A percentile compares a stretch with the other conserved stretches of the same genome.
These are phyloP conservation scores for Chloromyia formosa DNA, from an alignment of 2,888 invertebrate species.

Conservation along the genomic window DNA sequence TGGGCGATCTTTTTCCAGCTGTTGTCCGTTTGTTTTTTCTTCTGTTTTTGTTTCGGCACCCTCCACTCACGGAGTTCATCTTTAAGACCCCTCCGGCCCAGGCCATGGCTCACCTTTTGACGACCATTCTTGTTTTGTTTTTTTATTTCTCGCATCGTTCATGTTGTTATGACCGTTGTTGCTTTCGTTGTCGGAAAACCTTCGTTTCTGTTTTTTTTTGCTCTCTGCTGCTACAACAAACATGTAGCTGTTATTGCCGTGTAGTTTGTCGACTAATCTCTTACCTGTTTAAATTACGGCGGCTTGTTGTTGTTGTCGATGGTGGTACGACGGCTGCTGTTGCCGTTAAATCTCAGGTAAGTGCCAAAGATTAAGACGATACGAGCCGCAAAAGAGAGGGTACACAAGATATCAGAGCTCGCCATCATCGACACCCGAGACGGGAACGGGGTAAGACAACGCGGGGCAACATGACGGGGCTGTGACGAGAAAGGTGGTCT, in stretches of 20 bases:
- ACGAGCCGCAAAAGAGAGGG: neutral
- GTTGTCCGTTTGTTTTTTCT: neutral
- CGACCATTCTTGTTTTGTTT: neutral
- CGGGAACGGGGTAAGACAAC: neutral
- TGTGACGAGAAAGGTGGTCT: neutral
- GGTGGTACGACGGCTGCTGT: slow-evolving; percentile 10
- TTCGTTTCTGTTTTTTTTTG: neutral
- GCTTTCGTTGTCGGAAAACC: neutral
- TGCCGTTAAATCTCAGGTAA: slow-evolving; percentile 23
- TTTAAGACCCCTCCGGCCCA: neutral
- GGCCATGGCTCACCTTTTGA: neutral
- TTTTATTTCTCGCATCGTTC: neutral
- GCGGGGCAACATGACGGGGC: neutral
- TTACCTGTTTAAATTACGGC: slow-evolving; percentile 20
- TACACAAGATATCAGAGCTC: neutral
- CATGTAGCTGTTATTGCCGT: neutral
- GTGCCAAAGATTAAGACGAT: slow-evolving; percentile 23
- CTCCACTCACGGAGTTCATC: neutral
- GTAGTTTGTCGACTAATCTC: slow-evolving; percentile 31
- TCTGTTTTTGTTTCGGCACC: neutral
- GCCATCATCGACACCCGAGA: no score
- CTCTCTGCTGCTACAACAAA: neutral
- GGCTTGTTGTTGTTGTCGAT: slow-evolving; percentile 11
- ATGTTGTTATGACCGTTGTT: slow-evolving; percentile 3
- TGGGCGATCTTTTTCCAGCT: neutral